phyloP scores from a whole-genome alignment of 2,113 vertebrate genomes.

The Fregetta grallaria region DNA sequence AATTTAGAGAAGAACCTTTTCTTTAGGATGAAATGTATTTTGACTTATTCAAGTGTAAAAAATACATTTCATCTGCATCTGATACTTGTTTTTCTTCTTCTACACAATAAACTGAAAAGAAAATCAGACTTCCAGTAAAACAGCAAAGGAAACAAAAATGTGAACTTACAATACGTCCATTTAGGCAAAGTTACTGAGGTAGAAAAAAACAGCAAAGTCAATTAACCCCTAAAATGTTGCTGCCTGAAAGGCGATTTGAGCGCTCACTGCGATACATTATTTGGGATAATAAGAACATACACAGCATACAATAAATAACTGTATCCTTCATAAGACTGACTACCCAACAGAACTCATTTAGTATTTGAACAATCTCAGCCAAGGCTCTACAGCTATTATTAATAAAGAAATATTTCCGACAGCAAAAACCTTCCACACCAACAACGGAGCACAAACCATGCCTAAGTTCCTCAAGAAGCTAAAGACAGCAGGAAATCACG shows the following conservation, averaged over 20 bases:
- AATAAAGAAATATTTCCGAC: not conserved
- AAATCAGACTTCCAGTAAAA: not conserved
- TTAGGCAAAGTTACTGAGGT: not conserved
- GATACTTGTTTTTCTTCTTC: not conserved
- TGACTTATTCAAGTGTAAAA: constrained; percentile 12
- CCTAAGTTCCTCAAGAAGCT: not conserved
- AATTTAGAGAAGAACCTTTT: not conserved
- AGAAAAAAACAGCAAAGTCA: not conserved
- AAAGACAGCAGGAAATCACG: not conserved
- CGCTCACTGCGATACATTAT: accelerated
- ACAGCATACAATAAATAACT: not conserved
- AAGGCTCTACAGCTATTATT: not conserved
- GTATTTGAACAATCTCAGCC: not conserved
- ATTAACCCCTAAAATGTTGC: not conserved
- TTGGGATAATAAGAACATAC: not conserved
- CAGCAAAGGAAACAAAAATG: not conserved
- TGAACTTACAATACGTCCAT: not conserved
- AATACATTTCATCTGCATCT: not conserved
- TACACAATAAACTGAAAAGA: not conserved
- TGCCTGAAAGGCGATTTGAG: not conserved
- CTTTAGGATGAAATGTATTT: not conserved
- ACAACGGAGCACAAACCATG: accelerated
- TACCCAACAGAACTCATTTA: not conserved
- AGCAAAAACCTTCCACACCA: not conserved
- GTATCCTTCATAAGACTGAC: not conserved